Evolutionary conservation across 1,140 invertebrate genomes (phyloP).

Genomic region (Papilio dardanus): DNA sequence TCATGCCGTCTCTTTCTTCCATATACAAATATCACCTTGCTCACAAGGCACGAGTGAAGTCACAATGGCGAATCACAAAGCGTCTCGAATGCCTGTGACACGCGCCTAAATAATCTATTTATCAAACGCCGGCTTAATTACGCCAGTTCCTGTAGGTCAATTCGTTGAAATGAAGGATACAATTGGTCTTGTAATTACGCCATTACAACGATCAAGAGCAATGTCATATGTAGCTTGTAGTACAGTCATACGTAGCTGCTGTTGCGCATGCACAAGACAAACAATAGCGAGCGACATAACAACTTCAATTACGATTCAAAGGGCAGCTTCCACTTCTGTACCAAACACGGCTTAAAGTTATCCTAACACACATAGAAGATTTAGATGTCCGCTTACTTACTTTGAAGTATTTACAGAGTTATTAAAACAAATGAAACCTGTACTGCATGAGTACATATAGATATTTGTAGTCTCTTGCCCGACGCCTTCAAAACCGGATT

Average conservation of each 20-base stretch:
- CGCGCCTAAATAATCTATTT: slow-evolving; percentile 43
- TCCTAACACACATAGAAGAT: no score
- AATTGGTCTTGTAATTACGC: slow-evolving; percentile 33
- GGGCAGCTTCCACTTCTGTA: neutral
- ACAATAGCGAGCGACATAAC: neutral
- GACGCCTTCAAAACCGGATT: slow-evolving; percentile 1
- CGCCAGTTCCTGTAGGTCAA: slow-evolving; percentile 65
- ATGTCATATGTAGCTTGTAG: neutral
- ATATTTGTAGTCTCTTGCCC: neutral
- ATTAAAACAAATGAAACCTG: neutral
- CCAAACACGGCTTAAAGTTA: neutral
- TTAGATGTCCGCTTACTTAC: neutral
- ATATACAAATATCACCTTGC: slow-evolving; percentile 24
- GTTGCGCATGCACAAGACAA: neutral
- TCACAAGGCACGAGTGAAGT: neutral
- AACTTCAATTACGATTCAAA: neutral
- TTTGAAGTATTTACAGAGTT: neutral
- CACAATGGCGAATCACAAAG: slow-evolving; percentile 7
- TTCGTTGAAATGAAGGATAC: slow-evolving; percentile 60
- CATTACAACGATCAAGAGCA: slow-evolving; percentile 34
- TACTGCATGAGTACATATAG: neutral
- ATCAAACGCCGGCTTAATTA: slow-evolving; percentile 67
- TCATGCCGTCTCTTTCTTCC: slow-evolving; percentile 13
- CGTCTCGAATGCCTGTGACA: slow-evolving; percentile 14
- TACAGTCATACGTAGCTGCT: neutral